These are phyloP conservation scores for Drosophila tristis DNA, from an alignment of 1,140 invertebrate species.

Conservation along the genomic window DNA sequence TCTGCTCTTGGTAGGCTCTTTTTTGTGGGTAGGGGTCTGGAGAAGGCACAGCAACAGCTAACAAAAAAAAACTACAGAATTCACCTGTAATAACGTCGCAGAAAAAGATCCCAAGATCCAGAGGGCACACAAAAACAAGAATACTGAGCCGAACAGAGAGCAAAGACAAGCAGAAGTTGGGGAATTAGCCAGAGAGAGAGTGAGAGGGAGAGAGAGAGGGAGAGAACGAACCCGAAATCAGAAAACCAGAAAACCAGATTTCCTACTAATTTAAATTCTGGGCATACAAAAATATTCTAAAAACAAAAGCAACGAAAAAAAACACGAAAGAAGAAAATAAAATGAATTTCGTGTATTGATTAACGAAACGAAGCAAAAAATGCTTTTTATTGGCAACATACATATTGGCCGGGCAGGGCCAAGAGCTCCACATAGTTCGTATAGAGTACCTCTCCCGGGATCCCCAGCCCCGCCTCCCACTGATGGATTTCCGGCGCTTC, in stretches of 20 bases:
- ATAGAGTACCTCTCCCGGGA: not conserved
- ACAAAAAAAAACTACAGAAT: constrained; percentile 39
- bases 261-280: constrained; percentile 82
- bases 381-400: constrained; percentile 71
- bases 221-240: constrained; percentile 69
- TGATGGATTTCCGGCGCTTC: constrained; percentile 31
- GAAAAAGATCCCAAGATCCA: constrained; percentile 42
- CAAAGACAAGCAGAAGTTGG: constrained; percentile 1
- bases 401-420: constrained; percentile 47
- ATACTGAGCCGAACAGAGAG: constrained; percentile 27
- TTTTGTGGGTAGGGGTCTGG: constrained; percentile 22
- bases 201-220: constrained; percentile 9
- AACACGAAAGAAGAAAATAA: constrained; percentile 34
- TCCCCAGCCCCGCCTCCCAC: not conserved
- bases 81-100: constrained; percentile 70
- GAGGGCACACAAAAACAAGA: constrained; percentile 60
- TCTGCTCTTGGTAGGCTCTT: constrained; percentile 21
- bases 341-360: constrained; percentile 57
- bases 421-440: constrained; percentile 17
- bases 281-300: constrained; percentile 75
- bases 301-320: constrained; percentile 26
- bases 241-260: constrained; percentile 79
- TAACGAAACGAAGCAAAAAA: constrained; percentile 71
- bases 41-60: constrained; percentile 9
- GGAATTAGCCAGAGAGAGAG: not conserved